Conservation (phyloP, 92 coral and sea anemone species). For the Porites divaricata region DNA sequence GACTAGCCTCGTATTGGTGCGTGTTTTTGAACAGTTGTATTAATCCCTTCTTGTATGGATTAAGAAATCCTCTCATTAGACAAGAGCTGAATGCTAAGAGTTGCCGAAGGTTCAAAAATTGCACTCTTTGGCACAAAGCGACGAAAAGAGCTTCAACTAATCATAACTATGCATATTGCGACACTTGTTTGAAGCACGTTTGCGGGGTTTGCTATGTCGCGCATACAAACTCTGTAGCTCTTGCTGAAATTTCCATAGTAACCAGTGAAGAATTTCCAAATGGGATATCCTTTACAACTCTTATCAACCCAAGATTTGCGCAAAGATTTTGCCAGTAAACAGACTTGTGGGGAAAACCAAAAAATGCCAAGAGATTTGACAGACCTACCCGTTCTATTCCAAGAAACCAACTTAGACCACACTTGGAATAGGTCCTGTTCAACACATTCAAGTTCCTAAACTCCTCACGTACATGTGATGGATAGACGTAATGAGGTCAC, state of each 20-base stretch:
- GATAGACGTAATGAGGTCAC: neutral
- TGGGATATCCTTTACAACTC: neutral
- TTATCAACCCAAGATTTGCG: slow-evolving; percentile 6
- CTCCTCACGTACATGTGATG: slow-evolving; percentile 4
- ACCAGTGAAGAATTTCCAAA: slow-evolving; percentile 7
- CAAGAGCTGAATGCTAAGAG: slow-evolving; percentile 10
- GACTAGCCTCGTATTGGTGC: slow-evolving; percentile 76
- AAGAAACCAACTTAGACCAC: neutral
- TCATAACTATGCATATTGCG: neutral
- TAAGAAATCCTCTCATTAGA: slow-evolving; percentile 74
- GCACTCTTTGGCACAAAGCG: neutral
- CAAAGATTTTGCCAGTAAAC: too few relatives aligned
- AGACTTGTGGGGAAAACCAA: neutral
- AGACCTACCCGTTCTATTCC: neutral
- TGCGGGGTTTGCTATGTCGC: neutral
- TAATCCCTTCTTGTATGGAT: slow-evolving; percentile 78
- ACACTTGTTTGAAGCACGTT: neutral
- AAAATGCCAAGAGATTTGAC: neutral
- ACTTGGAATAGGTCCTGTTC: neutral
- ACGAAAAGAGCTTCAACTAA: neutral
- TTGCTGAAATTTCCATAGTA: neutral
- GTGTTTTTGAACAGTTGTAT: slow-evolving; percentile 76
- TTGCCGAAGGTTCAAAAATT: neutral
- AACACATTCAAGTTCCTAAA: slow-evolving; percentile 8
- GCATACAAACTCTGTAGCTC: slow-evolving; percentile 11